phyloP scores from a whole-genome alignment of 1,140 invertebrate species.

The Dryas iulia region DNA sequence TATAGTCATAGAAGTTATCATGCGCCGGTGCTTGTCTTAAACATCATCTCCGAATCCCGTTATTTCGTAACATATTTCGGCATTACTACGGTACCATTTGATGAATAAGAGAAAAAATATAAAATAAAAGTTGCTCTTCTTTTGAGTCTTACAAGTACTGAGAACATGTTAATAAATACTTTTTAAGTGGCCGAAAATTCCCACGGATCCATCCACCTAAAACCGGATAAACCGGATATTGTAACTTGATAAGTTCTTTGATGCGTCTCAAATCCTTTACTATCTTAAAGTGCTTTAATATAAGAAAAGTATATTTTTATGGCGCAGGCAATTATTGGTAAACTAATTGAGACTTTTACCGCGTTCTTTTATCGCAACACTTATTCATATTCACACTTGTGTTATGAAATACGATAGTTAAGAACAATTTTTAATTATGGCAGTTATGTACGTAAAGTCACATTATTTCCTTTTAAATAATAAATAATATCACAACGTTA shows the following conservation, averaged over 20 bases:
- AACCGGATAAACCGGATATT: slow-evolving; percentile 29
- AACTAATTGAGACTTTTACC: not conserved
- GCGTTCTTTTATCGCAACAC: not conserved
- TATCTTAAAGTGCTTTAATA: not conserved
- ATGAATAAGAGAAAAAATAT: slow-evolving; percentile 20
- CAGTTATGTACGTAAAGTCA: not conserved
- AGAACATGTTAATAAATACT: not conserved
- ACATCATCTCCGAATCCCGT: slow-evolving; percentile 23
- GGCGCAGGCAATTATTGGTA: not conserved
- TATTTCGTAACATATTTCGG: slow-evolving; percentile 27
- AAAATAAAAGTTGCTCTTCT: not conserved
- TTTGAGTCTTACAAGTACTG: not conserved
- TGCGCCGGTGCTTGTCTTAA: slow-evolving; percentile 20
- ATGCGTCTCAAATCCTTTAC: slow-evolving; percentile 21
- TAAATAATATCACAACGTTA: too few species aligned
- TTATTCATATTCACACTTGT: not conserved
- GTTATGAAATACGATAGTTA: not conserved
- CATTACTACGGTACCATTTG: slow-evolving; percentile 28
- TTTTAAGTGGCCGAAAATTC: slow-evolving; percentile 16
- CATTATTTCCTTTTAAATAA: too few species aligned
- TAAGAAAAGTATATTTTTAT: not conserved
- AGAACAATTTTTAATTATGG: too few species aligned
- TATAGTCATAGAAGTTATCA: slow-evolving; percentile 7
- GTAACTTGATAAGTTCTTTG: slow-evolving; percentile 10
- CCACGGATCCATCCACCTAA: slow-evolving; percentile 23